Percentiles rank a stretch among this genome's conserved stretches.
Evolutionary conservation across 2,113 vertebrate genomes (phyloP).

Genomic region (Passer montanus): DNA sequence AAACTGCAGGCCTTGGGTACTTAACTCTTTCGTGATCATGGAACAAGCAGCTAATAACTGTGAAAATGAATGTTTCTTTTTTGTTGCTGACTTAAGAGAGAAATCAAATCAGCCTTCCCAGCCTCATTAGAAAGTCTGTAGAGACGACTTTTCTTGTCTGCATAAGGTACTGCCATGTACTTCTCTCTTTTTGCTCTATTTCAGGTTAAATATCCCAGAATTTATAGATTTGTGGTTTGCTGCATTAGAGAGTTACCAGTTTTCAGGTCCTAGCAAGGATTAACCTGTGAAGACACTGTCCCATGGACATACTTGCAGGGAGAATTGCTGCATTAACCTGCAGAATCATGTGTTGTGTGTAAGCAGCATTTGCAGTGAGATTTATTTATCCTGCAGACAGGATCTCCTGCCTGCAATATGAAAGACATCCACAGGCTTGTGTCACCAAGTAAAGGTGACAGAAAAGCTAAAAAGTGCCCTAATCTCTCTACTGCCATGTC

Average conservation of each 20-base stretch:
- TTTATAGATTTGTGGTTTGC: not conserved
- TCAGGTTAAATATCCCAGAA: not conserved
- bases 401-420: not conserved
- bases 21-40: not conserved
- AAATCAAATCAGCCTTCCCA: not conserved
- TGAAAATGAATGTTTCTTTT: not conserved
- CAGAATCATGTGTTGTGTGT: rapidly evolving
- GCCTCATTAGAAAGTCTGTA: not conserved
- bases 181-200: not conserved
- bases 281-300: not conserved
- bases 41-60: not conserved
- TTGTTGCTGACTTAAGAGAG: not conserved
- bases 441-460: not conserved
- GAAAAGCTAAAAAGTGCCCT: not conserved
- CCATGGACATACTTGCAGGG: not conserved
- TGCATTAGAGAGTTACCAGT: not conserved
- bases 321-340: not conserved
- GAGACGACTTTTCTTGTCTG: not conserved
- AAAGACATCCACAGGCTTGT: not conserved
- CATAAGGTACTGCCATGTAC: not conserved
- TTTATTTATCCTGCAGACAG: not conserved
- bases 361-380: not conserved
- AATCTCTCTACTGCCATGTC: rapidly evolving
- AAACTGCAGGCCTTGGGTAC: not conserved
- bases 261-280: not conserved